phyloP scores from a whole-genome alignment of 2,113 vertebrate genomes.

The Progne subis region DNA sequence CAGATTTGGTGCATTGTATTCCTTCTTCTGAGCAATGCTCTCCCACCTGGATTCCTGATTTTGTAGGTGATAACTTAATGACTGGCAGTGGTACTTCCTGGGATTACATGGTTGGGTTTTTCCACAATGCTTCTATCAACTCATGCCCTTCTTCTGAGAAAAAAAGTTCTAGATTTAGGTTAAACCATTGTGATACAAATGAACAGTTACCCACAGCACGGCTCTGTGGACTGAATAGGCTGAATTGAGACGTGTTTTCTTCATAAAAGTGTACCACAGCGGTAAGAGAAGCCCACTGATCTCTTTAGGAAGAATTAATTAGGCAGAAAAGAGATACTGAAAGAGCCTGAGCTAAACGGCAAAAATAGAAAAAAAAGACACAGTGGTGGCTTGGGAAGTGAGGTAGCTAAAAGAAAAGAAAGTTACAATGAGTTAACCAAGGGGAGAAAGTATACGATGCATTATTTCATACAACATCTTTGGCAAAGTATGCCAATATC shows the following conservation, averaged over 20 bases:
- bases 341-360: neutral
- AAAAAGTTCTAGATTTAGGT: neutral
- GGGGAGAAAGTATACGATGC: neutral
- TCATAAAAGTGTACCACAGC: neutral
- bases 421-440: neutral
- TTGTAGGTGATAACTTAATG: neutral
- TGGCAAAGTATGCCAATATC: neutral
- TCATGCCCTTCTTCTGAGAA: neutral
- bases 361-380: neutral
- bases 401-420: neutral
- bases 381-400: neutral
- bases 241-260: neutral
- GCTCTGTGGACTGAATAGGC: neutral
- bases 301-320: neutral
- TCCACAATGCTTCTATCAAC: neutral
- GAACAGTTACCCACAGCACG: fast-evolving
- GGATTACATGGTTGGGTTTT: neutral
- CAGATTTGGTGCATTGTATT: neutral
- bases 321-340: neutral
- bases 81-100: neutral
- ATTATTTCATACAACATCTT: neutral
- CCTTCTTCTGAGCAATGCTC: neutral
- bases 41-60: neutral
- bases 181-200: neutral
- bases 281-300: neutral